Evolutionary conservation across 2,888 invertebrate genomes (phyloP).

Genomic region (Cryptocephalus moraei): DNA sequence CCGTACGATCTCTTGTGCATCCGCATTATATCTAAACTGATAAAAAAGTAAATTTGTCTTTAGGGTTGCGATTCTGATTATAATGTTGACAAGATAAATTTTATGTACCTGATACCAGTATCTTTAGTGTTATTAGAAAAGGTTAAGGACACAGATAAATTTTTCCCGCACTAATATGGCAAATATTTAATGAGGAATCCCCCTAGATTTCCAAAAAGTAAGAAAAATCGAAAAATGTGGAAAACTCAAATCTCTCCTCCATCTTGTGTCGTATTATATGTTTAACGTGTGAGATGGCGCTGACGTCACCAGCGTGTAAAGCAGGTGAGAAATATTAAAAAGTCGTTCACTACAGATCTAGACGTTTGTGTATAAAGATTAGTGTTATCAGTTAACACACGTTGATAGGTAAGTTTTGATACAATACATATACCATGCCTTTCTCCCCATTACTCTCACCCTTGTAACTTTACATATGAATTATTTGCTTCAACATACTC

Average conservation of each 20-base stretch:
- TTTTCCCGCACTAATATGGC: constrained; percentile 18
- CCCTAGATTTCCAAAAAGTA: constrained; percentile 9
- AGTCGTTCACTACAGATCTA: too few relatives aligned
- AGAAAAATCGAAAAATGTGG: too few relatives aligned
- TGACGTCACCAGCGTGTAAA: constrained; percentile 2
- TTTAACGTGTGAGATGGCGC: constrained; percentile 22
- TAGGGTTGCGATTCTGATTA: constrained; percentile 22
- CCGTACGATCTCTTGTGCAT: constrained; percentile 7
- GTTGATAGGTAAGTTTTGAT: too few relatives aligned
- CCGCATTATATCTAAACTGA: constrained; percentile 18
- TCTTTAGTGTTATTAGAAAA: constrained; percentile 23
- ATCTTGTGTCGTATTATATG: constrained; percentile 14
- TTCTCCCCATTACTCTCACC: too few relatives aligned
- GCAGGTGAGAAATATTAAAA: constrained; percentile 9
- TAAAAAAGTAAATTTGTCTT: constrained; percentile 25
- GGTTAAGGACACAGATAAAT: constrained; percentile 31
- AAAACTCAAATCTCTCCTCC: constrained; percentile 11
- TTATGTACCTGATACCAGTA: constrained; percentile 26
- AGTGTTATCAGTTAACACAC: too few relatives aligned
- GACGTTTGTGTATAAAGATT: too few relatives aligned
- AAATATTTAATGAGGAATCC: constrained; percentile 34
- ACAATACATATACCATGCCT: too few relatives aligned
- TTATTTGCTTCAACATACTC: too few relatives aligned
- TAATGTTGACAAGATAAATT: constrained; percentile 31
- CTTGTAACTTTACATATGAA: too few relatives aligned